Evolutionary conservation across 2,888 invertebrate genomes (phyloP), one percentile per base, ranked within the genome.

Genomic region (Epicampocera succincta): DNA sequence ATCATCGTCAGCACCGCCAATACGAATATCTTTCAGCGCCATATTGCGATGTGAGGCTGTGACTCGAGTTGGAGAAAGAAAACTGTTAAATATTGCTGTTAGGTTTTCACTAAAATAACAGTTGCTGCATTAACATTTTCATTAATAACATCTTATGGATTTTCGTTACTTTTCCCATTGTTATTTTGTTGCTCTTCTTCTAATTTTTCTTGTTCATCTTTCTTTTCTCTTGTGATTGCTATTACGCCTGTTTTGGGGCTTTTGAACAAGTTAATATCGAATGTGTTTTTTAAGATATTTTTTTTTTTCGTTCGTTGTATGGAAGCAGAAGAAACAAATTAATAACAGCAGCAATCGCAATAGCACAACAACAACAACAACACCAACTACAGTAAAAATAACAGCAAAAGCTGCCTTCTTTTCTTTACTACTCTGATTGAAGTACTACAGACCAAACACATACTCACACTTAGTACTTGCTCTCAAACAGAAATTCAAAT

Each of bases 361-460:
- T 17, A 25, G 5, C 12, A 46, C 44, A 60, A 25, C 17, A 38
- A 11, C 29, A 63, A 46, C 15, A 44, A 61, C 8, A 38, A 13
- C 13, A 58, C 17, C 38, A 21, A 21, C 17, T 11, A 11, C 12
- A 21, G 50, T 46, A 61, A 44, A n/a, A 46, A 52, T 68, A 61
- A 52, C 50, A 72, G 65, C 42, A 77, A 75, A 72, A 74, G 58
- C 46, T 74, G 77, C 65, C 52, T 69, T 58, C 56, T 60, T 78
- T 78, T 58, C 66, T 60, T 78, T 78, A 50, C 66, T 82, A 78
- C 78, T 82, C 78, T 71, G 74, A 60, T 78, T 82, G 69, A 78
- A 82, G 78, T 76, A 76, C 76, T 46, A 61, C 52, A 69, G 33
- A 17, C 40, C n/a, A 48, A n/a, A 40, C 60, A 17, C 33, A 68